Evolutionary conservation across 2,113 vertebrate species (phyloP).

Genomic region (Thunnus thynnus): DNA sequence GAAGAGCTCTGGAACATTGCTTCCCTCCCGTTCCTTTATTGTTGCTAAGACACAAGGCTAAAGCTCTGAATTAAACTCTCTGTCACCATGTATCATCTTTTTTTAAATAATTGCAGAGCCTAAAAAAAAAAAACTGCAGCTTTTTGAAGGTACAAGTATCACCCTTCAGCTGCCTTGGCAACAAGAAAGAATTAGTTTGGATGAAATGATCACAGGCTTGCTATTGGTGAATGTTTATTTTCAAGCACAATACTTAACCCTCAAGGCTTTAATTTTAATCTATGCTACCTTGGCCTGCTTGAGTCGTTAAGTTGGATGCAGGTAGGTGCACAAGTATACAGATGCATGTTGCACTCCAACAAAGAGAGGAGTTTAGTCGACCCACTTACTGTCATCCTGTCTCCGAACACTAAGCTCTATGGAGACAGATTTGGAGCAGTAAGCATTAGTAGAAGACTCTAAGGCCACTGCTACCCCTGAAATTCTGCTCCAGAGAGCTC

Average conservation of each 20-base stretch:
- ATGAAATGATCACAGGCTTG: conserved; percentile 23
- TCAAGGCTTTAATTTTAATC: conserved; percentile 35
- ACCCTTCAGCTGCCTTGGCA: conserved; percentile 57
- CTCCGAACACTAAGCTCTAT: conserved; percentile 53
- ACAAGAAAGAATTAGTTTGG: conserved; percentile 42
- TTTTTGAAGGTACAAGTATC: conserved; percentile 24
- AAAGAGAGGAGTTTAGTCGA: conserved; percentile 55
- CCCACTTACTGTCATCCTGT: conserved; percentile 69
- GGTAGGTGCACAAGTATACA: conserved; percentile 38
- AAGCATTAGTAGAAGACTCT: conserved; percentile 43
- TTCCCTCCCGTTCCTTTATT: conserved; percentile 53
- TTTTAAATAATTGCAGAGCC: conserved; percentile 41
- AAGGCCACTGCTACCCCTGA: conserved; percentile 46
- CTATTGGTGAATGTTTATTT: conserved; percentile 32
- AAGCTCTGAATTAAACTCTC: conserved; percentile 47
- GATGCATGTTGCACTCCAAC: conserved; percentile 47
- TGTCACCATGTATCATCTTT: conserved; percentile 35
- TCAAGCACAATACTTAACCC: conserved; percentile 27
- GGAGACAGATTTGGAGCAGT: conserved; percentile 64
- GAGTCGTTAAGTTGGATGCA: conserved; percentile 48
- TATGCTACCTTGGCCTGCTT: conserved; percentile 40
- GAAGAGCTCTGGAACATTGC: conserved; percentile 42
- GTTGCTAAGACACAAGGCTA: conserved; percentile 74
- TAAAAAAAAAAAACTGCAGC: conserved; percentile 13
- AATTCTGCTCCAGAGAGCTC: conserved; percentile 44